Percentiles rank a stretch among this genome's conserved stretches.
Conservation (phyloP, 2,797 vertebrate species). For the Labeo calbasu region DNA sequence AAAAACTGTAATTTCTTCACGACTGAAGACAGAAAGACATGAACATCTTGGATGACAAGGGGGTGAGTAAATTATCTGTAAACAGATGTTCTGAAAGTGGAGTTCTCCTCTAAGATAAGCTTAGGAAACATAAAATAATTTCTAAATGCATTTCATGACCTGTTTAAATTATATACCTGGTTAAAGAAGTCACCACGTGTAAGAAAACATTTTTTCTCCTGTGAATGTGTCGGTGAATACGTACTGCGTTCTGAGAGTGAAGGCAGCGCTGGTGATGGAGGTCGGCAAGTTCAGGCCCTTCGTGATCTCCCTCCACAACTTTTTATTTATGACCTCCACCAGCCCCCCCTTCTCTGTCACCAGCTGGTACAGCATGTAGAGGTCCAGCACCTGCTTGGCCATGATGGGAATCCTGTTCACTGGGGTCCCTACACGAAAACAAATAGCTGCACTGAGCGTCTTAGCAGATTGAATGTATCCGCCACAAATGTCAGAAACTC, state of each 20-base stretch:
- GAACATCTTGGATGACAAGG: too few relatives aligned
- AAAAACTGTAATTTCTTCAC: too few relatives aligned
- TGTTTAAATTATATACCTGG: too few relatives aligned
- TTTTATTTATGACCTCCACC: slow-evolving; percentile 99
- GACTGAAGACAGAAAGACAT: too few relatives aligned
- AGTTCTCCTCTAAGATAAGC: too few relatives aligned
- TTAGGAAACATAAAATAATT: too few relatives aligned
- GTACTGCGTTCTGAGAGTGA: slow-evolving; percentile 97
- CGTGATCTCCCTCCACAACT: slow-evolving; percentile 97
- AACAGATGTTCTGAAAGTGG: too few relatives aligned
- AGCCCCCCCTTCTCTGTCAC: slow-evolving; percentile 97
- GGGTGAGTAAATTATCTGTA: too few relatives aligned
- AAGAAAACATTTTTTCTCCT: neutral
- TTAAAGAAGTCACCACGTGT: too few relatives aligned
- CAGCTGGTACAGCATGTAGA: slow-evolving; percentile 95
- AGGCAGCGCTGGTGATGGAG: slow-evolving; percentile 98
- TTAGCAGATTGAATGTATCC: too few relatives aligned
- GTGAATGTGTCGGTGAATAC: slow-evolving; percentile 58
- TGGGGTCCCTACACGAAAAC: slow-evolving; percentile 84
- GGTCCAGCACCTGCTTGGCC: slow-evolving; percentile 97
- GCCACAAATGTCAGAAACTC: neutral
- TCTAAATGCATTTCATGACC: too few relatives aligned
- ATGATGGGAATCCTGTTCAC: slow-evolving; percentile 98
- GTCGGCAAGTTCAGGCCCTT: slow-evolving; percentile 97
- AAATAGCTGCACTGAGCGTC: neutral